phyloP scores from a whole-genome alignment of 1,140 invertebrate genomes.

The Orussus abietinus region DNA sequence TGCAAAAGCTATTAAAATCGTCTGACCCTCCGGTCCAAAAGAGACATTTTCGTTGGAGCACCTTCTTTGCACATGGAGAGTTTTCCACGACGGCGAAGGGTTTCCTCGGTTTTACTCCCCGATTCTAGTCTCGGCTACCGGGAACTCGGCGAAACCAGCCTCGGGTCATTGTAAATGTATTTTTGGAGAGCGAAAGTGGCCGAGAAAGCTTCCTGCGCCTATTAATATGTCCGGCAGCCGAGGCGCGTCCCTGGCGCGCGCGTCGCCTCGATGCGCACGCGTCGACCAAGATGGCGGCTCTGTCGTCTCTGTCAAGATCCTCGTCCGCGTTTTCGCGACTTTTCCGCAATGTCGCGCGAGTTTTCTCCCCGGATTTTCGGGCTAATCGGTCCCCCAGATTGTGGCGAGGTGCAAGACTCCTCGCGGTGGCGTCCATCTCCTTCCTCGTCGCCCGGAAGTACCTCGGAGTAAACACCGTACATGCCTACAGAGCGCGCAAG shows the following conservation, averaged over 20 bases:
- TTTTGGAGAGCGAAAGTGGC: not conserved
- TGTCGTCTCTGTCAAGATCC: constrained; percentile 15
- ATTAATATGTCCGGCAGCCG: not conserved
- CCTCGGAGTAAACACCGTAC: constrained; percentile 19
- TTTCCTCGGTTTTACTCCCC: too few relatives aligned
- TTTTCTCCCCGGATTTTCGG: constrained; percentile 9
- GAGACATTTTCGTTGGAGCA: too few relatives aligned
- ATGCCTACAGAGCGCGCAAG: constrained; percentile 32
- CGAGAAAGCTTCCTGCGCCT: not conserved
- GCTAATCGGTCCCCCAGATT: constrained; percentile 8
- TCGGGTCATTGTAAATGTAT: constrained; percentile 1
- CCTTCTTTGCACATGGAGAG: too few relatives aligned
- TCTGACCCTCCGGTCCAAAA: too few relatives aligned
- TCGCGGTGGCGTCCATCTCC: constrained; percentile 22
- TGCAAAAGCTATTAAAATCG: too few relatives aligned
- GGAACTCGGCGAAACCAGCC: too few relatives aligned
- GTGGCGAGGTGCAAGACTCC: constrained; percentile 12
- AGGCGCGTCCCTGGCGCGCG: too few relatives aligned
- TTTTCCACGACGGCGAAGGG: too few relatives aligned
- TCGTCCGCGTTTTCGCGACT: constrained; percentile 5
- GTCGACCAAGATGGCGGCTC: constrained; percentile 26
- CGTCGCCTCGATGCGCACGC: constrained; percentile 1
- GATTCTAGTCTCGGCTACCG: too few relatives aligned
- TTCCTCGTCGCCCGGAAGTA: constrained; percentile 24
- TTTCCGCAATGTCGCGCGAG: constrained; percentile 16